Evolutionary conservation across 2,113 vertebrate genomes (phyloP).

Genomic region (Fregata magnificens): DNA sequence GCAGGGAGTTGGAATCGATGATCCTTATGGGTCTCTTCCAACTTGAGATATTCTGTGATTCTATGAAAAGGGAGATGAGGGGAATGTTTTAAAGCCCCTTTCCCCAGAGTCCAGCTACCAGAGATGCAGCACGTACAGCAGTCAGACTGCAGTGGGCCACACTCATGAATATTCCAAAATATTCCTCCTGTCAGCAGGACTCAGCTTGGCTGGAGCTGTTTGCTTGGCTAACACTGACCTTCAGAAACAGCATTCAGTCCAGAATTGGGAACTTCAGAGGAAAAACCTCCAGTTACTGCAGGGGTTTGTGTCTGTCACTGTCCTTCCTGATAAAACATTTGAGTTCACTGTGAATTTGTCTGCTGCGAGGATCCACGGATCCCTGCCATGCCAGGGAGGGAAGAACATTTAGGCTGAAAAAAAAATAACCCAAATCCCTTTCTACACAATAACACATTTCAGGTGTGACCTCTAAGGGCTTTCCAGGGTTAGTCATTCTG

Average conservation of each 20-base stretch:
- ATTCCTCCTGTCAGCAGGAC: neutral
- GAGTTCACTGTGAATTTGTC: neutral
- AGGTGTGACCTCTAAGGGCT: neutral
- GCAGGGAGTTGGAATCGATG: too few species aligned
- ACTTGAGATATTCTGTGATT: neutral
- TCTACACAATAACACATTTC: neutral
- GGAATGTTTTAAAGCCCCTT: neutral
- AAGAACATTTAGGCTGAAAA: neutral
- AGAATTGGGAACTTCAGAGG: neutral
- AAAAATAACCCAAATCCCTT: neutral
- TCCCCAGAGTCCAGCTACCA: neutral
- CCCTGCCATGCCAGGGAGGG: neutral
- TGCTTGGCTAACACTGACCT: neutral
- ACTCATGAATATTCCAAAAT: neutral
- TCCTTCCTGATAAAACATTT: neutral
- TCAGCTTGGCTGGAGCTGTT: neutral
- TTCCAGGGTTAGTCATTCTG: neutral
- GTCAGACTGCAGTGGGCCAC: fast-evolving
- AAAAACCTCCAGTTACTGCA: neutral
- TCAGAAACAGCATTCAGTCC: neutral
- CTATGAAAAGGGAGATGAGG: neutral
- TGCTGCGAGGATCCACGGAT: neutral
- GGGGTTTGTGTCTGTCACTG: neutral
- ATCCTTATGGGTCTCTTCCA: neutral
- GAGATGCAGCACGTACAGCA: fast-evolving